These are phyloP conservation scores for Melanostoma scalare DNA, from an alignment of 2,888 invertebrate genomes.

Conservation along the genomic window DNA sequence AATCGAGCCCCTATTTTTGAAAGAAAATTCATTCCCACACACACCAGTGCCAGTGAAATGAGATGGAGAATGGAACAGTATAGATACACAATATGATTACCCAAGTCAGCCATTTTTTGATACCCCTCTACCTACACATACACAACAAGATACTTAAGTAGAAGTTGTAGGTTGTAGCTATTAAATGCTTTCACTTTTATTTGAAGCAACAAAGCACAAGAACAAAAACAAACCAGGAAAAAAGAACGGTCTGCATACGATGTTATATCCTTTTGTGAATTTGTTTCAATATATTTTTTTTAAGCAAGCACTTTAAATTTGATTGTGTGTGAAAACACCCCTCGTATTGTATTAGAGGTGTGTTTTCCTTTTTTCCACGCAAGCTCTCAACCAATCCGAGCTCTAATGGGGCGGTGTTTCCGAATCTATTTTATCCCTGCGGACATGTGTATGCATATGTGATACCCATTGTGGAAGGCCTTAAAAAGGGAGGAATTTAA, in stretches of 20 bases:
- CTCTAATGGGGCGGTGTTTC: slow-evolving; percentile 56
- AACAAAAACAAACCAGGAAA: slow-evolving; percentile 37
- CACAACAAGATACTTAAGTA: slow-evolving; percentile 14
- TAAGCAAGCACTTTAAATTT: slow-evolving; percentile 57
- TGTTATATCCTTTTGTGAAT: slow-evolving; percentile 38
- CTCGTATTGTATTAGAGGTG: slow-evolving; percentile 59
- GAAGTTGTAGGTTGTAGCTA: slow-evolving; percentile 41
- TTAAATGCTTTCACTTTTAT: slow-evolving; percentile 71
- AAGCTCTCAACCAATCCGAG: slow-evolving; percentile 59
- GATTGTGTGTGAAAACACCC: slow-evolving; percentile 69
- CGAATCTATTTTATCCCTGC: slow-evolving; percentile 44
- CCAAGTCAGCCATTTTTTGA: slow-evolving; percentile 64
- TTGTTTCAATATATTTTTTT: slow-evolving; percentile 21
- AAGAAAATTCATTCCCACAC: slow-evolving; percentile 49
- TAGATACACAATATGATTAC: neutral
- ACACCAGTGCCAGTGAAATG: slow-evolving; percentile 7
- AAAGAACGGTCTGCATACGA: slow-evolving; percentile 24
- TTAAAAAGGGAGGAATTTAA: neutral
- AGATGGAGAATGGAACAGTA: slow-evolving; percentile 26
- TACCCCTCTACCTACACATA: slow-evolving; percentile 27
- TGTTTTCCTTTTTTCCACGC: slow-evolving; percentile 48
- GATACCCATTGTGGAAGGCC: neutral
- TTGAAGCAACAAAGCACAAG: slow-evolving; percentile 41
- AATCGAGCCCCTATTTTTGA: slow-evolving; percentile 27
- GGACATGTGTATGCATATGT: neutral